A percentile compares a stretch with the other conserved stretches of the same genome.
These are phyloP conservation scores for Coreius guichenoti DNA, from an alignment of 2,797 vertebrate species.

Conservation along the genomic window DNA sequence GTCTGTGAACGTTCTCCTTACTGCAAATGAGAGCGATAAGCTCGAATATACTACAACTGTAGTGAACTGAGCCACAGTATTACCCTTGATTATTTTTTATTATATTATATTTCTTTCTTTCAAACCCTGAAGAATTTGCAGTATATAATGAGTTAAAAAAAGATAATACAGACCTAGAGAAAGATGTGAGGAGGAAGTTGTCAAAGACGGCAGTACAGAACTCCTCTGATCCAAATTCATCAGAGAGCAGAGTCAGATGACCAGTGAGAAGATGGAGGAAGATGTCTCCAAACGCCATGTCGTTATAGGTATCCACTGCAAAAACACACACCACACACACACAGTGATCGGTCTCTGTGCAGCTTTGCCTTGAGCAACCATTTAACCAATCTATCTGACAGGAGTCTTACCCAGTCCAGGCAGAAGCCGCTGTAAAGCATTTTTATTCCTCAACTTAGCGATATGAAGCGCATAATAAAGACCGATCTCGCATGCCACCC, in stretches of 20 bases:
- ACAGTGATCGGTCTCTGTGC: neutral
- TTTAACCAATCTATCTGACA: neutral
- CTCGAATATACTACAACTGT: neutral
- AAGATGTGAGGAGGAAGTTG: constrained; percentile 90
- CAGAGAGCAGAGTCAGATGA: constrained; percentile 90
- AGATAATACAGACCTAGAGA: constrained; percentile 82
- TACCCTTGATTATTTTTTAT: neutral
- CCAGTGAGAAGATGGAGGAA: constrained; percentile 94
- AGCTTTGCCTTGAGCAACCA: neutral
- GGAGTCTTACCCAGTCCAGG: constrained; percentile 87
- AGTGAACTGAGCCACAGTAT: neutral
- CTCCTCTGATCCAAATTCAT: constrained; percentile 92
- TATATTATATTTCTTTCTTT: neutral
- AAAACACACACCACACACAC: neutral
- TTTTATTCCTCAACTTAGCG: constrained; percentile 94
- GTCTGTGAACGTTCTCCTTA: constrained; percentile 97
- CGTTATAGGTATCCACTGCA: constrained; percentile 91
- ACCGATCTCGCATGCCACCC: constrained; percentile 94
- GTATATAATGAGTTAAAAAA: neutral
- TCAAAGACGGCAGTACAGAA: constrained; percentile 93
- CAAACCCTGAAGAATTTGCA: neutral
- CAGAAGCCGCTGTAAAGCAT: constrained; percentile 90
- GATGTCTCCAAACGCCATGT: constrained; percentile 93
- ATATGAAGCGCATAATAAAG: constrained; percentile 95
- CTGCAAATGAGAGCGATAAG: constrained; percentile 70